phyloP scores from a whole-genome alignment of 2,888 invertebrate species.

The Tipula helvola region DNA sequence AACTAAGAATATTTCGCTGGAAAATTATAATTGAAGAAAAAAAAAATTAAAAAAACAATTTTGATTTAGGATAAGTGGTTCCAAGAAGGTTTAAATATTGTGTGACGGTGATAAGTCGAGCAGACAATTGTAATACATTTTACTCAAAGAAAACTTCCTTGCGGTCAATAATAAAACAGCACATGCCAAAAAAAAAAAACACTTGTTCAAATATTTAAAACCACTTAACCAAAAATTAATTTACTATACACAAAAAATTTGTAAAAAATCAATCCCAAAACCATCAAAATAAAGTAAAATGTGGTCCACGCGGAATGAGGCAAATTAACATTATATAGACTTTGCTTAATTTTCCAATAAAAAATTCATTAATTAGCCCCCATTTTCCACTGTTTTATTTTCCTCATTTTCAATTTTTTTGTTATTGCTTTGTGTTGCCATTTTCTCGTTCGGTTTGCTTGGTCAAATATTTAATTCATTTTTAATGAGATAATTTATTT shows the following conservation, averaged over 20 bases:
- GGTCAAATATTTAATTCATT: background rate
- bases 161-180: no score
- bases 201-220: background rate
- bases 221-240: background rate
- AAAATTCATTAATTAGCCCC: background rate
- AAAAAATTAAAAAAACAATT: no score
- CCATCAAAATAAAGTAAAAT: background rate
- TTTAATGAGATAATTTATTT: conserved; percentile 4
- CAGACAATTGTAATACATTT: no score
- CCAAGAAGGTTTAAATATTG: no score
- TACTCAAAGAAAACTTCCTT: no score
- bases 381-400: background rate
- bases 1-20: no score
- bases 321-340: background rate
- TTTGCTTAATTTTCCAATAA: background rate
- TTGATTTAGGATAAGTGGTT: no score
- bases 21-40: no score
- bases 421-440: background rate
- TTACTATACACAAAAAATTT: background rate
- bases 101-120: no score
- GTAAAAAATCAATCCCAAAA: background rate
- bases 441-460: background rate
- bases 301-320: background rate
- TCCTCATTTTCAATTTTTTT: background rate
- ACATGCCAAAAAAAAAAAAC: no score